Evolutionary conservation across 1,140 invertebrate genomes (phyloP).

Genomic region (Achatina immaculata): DNA sequence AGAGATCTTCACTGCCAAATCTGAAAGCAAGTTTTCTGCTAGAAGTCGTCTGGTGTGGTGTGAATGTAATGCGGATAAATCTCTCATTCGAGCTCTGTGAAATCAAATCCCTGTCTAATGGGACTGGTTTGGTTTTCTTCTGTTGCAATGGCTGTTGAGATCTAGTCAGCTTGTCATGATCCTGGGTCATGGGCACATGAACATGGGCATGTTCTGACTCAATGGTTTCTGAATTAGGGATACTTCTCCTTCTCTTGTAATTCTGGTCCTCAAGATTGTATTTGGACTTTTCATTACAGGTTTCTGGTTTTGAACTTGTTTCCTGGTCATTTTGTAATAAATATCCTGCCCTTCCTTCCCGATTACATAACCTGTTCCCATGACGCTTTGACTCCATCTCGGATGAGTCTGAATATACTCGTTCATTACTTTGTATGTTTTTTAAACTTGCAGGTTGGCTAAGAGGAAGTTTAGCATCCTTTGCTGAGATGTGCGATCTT

Average conservation of each 20-base stretch:
- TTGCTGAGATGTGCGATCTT: background rate
- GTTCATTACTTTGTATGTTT: background rate
- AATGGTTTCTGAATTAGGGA: background rate
- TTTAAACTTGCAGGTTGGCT: background rate
- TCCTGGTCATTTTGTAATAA: background rate
- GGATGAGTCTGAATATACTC: conserved; percentile 15
- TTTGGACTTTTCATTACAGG: background rate
- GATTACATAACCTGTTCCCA: too few relatives aligned
- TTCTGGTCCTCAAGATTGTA: background rate
- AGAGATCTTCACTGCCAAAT: conserved; percentile 5
- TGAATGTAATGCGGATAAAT: conserved; percentile 29
- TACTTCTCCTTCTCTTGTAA: background rate
- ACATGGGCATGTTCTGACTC: background rate
- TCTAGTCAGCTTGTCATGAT: too few relatives aligned
- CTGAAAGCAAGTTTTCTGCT: background rate
- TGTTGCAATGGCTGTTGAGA: background rate
- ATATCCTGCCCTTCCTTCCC: background rate
- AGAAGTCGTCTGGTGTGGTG: conserved; percentile 2
- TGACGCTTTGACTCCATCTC: background rate
- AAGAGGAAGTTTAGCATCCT: background rate
- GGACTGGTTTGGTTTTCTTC: background rate
- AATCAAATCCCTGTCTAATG: background rate
- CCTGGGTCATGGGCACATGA: background rate
- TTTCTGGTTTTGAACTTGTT: background rate
- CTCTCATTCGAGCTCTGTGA: background rate